Evolutionary conservation across 2,797 vertebrate genomes (phyloP).

Genomic region (Cynopterus sphinx): DNA sequence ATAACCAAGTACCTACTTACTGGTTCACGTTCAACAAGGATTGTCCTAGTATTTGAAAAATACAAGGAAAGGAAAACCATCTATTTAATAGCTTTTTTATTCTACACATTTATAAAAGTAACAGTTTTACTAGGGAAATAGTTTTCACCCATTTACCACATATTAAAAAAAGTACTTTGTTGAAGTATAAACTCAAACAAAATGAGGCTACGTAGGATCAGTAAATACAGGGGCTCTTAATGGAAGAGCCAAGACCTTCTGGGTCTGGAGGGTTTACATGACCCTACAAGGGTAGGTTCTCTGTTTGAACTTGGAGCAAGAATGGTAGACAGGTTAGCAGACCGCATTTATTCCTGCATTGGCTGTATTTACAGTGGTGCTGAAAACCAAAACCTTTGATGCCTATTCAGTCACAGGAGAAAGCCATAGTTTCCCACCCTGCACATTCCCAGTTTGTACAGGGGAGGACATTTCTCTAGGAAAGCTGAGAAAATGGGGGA

Average conservation of each 20-base stretch:
- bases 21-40: not conserved
- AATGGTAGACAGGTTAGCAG: not conserved
- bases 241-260: not conserved
- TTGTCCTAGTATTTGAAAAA: constrained; percentile 37
- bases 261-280: not conserved
- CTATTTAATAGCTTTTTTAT: constrained; percentile 38
- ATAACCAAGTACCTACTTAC: not conserved
- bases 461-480: not conserved
- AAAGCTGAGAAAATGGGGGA: not conserved
- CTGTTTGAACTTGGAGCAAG: not conserved
- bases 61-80: constrained; percentile 45
- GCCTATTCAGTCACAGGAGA: not conserved
- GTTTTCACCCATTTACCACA: not conserved
- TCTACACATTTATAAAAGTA: constrained; percentile 26
- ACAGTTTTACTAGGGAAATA: constrained; percentile 26
- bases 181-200: not conserved
- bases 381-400: not conserved
- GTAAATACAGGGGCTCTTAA: not conserved
- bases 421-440: not conserved
- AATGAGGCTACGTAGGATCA: not conserved
- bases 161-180: constrained; percentile 22
- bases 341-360: not conserved
- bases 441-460: not conserved
- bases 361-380: not conserved
- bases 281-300: not conserved